Evolutionary conservation across 2,888 invertebrate species (phyloP).

Genomic region (Hermodice carunculata): DNA sequence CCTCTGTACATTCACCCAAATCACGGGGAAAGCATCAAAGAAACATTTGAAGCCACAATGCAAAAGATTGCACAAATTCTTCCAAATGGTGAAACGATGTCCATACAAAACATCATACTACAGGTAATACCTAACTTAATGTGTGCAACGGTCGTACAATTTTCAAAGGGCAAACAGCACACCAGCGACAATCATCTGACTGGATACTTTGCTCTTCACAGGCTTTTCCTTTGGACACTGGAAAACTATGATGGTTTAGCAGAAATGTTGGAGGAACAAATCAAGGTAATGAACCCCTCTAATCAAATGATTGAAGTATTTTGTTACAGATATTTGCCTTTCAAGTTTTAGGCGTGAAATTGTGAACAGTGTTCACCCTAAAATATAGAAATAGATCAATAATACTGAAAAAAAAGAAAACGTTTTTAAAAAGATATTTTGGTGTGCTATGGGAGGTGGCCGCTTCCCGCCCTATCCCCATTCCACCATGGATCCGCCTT

Average conservation of each 20-base stretch:
- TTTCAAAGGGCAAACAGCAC: slow-evolving; percentile 60
- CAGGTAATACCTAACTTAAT: slow-evolving; percentile 58
- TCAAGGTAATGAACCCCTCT: slow-evolving; percentile 48
- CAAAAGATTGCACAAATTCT: no score
- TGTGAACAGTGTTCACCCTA: no score
- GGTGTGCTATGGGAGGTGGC: no score
- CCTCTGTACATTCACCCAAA: slow-evolving; percentile 53
- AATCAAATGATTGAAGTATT: no score
- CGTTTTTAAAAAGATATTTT: no score
- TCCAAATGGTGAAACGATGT: no score
- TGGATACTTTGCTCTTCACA: slow-evolving; percentile 56
- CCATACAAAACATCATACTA: slow-evolving; percentile 51
- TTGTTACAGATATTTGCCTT: no score
- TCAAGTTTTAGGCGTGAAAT: no score
- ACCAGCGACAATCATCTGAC: slow-evolving; percentile 59
- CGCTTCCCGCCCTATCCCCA: no score
- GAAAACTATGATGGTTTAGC: slow-evolving; percentile 54
- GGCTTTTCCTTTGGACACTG: slow-evolving; percentile 56
- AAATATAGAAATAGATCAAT: no score
- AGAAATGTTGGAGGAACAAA: slow-evolving; percentile 42
- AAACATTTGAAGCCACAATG: slow-evolving; percentile 48
- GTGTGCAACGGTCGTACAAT: slow-evolving; percentile 61
- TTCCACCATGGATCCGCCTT: no score
- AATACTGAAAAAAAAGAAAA: no score
- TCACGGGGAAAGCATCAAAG: slow-evolving; percentile 51